Conservation (phyloP, 2,797 vertebrate genomes). For the Sebastes melanostomus region DNA sequence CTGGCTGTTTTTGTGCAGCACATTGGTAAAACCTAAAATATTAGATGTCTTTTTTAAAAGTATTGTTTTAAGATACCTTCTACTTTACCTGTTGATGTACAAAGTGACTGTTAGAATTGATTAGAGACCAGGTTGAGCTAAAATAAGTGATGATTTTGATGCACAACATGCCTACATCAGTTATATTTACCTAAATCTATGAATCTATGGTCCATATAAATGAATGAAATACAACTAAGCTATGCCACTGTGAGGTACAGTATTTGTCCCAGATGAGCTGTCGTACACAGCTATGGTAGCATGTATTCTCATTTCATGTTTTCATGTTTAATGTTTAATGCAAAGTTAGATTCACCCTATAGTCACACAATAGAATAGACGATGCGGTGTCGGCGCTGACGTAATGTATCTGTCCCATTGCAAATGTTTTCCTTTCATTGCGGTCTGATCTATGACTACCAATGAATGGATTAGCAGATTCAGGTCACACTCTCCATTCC, state of each 20-base stretch:
- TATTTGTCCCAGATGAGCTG: neutral
- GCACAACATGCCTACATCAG: neutral
- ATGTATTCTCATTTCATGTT: neutral
- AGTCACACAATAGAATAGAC: constrained; percentile 13
- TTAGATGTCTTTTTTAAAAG: neutral
- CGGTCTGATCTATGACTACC: constrained; percentile 25
- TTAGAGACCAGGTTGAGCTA: neutral
- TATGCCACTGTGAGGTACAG: neutral
- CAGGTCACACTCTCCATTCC: constrained; percentile 33
- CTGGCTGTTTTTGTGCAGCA: neutral
- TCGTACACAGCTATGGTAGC: neutral
- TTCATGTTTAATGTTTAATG: neutral
- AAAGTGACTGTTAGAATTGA: neutral
- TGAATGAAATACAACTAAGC: neutral
- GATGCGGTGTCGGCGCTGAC: neutral
- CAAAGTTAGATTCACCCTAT: neutral
- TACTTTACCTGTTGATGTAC: neutral
- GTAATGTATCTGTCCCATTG: neutral
- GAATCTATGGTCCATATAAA: neutral
- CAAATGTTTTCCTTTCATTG: constrained; percentile 35
- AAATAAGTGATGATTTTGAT: neutral
- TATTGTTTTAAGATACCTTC: neutral
- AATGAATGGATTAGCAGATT: constrained; percentile 56
- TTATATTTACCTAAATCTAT: neutral
- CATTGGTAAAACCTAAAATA: neutral